Base-by-base conservation (phyloP, 2,113 vertebrate species). In the Edolisoma coerulescens region DNA sequence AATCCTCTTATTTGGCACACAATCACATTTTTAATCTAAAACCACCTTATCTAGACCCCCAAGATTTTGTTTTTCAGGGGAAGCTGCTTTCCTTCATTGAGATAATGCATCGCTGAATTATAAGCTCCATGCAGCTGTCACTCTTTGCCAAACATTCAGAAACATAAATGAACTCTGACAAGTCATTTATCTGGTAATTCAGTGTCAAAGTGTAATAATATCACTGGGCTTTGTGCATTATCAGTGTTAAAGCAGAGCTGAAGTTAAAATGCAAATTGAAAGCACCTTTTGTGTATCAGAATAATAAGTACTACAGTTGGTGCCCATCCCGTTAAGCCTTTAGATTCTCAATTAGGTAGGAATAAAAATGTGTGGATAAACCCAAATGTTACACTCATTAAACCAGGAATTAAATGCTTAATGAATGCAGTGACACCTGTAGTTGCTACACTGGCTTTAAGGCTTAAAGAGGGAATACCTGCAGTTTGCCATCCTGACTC, bases 111-210 rank as follows among this genome's bases (percentile, higher is more conserved):
- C 30, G 57, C 68, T 82, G 96, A 97, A 97, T 97, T 97, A 95
- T 54, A 96, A 96, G 30, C 45, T 96, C 92, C 68, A 20, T 86
- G 82, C 83, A 97, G 76, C 96, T 98, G 97, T 97, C 98, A 97
- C 45, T 97, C 94, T 97, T 76, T 90, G 71, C 76, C 90, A 95
- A 89, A 88, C 41, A 91, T 95, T 93, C 85, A 88, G 74, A 94
- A 97, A 96, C 69, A 94, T 49, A 98, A 97, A 98, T 98, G 93
- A 97, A 96, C 97, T 97, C 88, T 98, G 97, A 96, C 96, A 97
- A 94, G 84, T 79, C 86, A 96, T 96, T 97, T 97, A 96, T 95
- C 94, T 94, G 82, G 82, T 91, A 97, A 97, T 96, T 96, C 79
- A 71, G 67, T 93, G 91, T 95, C 95, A 90, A 93, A 96, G 59